These are phyloP conservation scores for Lumbricus terrestris DNA, from an alignment of 2,888 invertebrate species.

Conservation along the genomic window DNA sequence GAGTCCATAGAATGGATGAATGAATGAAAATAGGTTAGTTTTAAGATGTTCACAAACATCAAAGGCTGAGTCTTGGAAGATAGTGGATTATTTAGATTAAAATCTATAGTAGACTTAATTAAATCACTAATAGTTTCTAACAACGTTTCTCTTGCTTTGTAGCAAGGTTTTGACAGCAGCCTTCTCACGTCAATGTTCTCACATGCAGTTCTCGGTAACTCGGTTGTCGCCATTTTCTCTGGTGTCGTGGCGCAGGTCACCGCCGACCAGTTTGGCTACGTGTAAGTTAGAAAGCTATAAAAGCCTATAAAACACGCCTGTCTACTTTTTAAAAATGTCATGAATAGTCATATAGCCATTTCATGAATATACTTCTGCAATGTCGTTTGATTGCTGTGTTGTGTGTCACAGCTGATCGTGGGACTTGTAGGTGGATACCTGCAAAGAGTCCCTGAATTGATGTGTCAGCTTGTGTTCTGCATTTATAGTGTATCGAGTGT, in stretches of 20 bases:
- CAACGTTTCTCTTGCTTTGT: conserved; percentile 28
- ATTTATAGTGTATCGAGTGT: background rate
- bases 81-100: background rate
- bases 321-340: too few species aligned
- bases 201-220: conserved; percentile 61
- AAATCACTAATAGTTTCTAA: background rate
- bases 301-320: too few species aligned
- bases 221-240: conserved; percentile 61
- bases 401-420: background rate
- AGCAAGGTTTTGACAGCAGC: conserved; percentile 59
- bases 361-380: too few species aligned
- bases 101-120: background rate
- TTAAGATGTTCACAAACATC: background rate
- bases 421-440: background rate
- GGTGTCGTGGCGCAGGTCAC: conserved; percentile 62
- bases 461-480: background rate
- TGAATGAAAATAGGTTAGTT: background rate
- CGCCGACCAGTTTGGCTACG: conserved; percentile 62
- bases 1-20: too few species aligned
- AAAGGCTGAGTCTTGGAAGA: background rate
- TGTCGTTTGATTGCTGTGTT: too few species aligned
- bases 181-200: conserved; percentile 60
- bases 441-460: background rate
- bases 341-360: too few species aligned
- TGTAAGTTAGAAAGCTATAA: conserved; percentile 55